phyloP scores from a whole-genome alignment of 2,888 invertebrate species.

The Pollenia amentaria region DNA sequence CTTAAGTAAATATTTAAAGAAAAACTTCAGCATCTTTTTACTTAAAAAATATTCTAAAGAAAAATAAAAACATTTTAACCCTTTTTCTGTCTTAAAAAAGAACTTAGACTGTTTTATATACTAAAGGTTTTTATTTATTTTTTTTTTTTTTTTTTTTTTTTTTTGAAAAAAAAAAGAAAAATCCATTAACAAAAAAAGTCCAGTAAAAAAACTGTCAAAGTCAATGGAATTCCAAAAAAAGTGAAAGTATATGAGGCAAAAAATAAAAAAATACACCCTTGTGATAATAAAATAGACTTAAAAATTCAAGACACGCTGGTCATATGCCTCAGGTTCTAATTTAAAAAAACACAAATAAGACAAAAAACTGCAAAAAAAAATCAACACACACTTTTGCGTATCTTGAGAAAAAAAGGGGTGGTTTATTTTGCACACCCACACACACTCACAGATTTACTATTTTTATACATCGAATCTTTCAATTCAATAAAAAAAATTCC shows the following conservation, averaged over 20 bases:
- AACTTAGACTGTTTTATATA: slow-evolving; percentile 24
- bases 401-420: slow-evolving; percentile 59
- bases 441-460: not conserved
- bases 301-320: slow-evolving; percentile 74
- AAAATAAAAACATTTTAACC: slow-evolving; percentile 33
- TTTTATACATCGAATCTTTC: not conserved
- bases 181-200: slow-evolving; percentile 60
- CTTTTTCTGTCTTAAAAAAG: slow-evolving; percentile 34
- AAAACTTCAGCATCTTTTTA: slow-evolving; percentile 26
- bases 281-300: slow-evolving; percentile 60
- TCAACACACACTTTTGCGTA: slow-evolving; percentile 4
- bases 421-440: slow-evolving; percentile 41
- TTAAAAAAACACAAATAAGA: slow-evolving; percentile 67
- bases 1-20: slow-evolving; percentile 46
- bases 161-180: slow-evolving; percentile 21
- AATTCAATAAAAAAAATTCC: slow-evolving; percentile 19
- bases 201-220: slow-evolving; percentile 65
- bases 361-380: slow-evolving; percentile 52
- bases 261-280: slow-evolving; percentile 51
- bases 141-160: slow-evolving; percentile 22
- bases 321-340: slow-evolving; percentile 72
- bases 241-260: slow-evolving; percentile 50
- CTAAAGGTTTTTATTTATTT: slow-evolving; percentile 16
- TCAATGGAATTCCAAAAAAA: slow-evolving; percentile 62
- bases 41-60: not conserved